Evolutionary conservation across 1,140 invertebrate species (phyloP), one percentile per base, ranked within the genome.

Genomic region (Drosophila malerkotliana): DNA sequence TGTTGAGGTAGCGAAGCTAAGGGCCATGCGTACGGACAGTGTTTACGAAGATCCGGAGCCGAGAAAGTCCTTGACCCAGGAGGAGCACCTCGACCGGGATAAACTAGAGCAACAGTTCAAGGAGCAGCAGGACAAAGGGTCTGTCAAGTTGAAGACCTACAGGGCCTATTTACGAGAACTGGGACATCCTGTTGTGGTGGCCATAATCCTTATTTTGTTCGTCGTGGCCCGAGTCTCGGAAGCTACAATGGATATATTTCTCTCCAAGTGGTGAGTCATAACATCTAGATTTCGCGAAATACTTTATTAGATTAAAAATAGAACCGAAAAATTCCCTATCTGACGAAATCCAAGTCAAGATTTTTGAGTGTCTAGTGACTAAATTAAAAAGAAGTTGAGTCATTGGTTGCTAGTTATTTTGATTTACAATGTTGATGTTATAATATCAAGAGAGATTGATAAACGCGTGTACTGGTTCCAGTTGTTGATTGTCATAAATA

Each of bases 201-300:
- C 93, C 0, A 72, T 94, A 0, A 93, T 96, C 0, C 52, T 94
- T 0, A 1, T 95, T 0, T 79, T 95, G 6, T 96, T 95, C 62
- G 52, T 96, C 3, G 14, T 94, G 0, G 94, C 96, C 0, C 96
- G 97, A 90, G 84, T 93, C 0, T 92, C 94, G 21, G 96, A 95
- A 9, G 95, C 95, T 15, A 92, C 93, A 10, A 94, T 95, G 73
- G 96, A 97, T 88, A 96, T 95, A 61, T 98, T 96, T 93, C 94
- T 97, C 0, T 94, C 96, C 1, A 92, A 93, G 62, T 97, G 96
- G 96, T 87, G 1, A 55, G 82, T 56, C 8, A 2, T 24, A 24
- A 1, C 34, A 37, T 37, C 41, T n/a, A 44, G 9, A 24, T 3
- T 28, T 49, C 24, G n/a, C 2, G 12, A 1, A 51, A 32, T 15